These are phyloP conservation scores for Bruchidius siliquastri DNA, from an alignment of 2,888 invertebrate genomes.

Conservation along the genomic window DNA sequence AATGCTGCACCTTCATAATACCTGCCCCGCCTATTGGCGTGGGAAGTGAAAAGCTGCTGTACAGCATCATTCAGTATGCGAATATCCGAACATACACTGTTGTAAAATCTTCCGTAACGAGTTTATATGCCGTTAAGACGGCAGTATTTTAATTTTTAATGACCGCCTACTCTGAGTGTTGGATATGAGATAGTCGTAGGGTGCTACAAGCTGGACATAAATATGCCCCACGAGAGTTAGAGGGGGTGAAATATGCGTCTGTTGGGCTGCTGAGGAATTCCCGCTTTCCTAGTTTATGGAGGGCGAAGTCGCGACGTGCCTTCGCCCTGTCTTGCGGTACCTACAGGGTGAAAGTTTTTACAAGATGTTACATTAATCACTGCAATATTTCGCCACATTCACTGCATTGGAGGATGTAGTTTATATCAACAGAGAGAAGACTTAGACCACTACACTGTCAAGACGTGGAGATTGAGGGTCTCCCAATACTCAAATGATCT, in stretches of 20 bases:
- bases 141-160: neutral
- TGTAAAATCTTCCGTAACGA: neutral
- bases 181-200: neutral
- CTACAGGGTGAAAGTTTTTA: neutral
- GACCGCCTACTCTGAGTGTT: neutral
- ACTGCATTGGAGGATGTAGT: too few relatives aligned
- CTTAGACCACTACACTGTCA: too few relatives aligned
- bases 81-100: neutral
- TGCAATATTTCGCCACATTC: too few relatives aligned
- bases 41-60: too few relatives aligned
- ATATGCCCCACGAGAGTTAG: conserved; percentile 36
- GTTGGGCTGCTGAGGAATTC: neutral
- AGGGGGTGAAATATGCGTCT: conserved; percentile 15
- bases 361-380: too few relatives aligned
- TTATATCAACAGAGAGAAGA: too few relatives aligned
- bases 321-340: neutral
- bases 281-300: neutral
- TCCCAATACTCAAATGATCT: too few relatives aligned
- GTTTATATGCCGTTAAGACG: neutral
- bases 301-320: neutral
- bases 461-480: too few relatives aligned
- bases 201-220: conserved; percentile 29
- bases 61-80: too few relatives aligned
- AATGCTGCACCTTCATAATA: too few relatives aligned
- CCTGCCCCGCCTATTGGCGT: too few relatives aligned